phyloP scores from a whole-genome alignment of 1,140 invertebrate genomes.

The Magallana ariakensis region DNA sequence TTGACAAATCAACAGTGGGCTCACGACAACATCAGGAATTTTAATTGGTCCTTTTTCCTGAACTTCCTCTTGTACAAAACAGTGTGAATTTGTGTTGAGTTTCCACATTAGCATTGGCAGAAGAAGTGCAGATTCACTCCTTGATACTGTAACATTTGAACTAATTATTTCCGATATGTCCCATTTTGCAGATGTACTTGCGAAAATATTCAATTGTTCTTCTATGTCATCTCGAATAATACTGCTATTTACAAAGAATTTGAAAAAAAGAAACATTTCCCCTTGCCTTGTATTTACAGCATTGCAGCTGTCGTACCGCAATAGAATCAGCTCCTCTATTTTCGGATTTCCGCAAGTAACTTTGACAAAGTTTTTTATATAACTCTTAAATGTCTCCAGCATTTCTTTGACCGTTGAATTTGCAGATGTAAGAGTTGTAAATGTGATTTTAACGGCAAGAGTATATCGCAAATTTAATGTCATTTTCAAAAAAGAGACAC shows the following conservation, averaged over 20 bases:
- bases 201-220: background rate
- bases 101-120: background rate
- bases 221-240: background rate
- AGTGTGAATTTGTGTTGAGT: background rate
- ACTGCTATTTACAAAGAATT: background rate
- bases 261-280: background rate
- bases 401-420: conserved; percentile 1
- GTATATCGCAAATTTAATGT: background rate
- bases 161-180: too few species aligned
- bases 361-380: background rate
- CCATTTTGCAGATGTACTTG: background rate
- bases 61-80: background rate
- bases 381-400: background rate
- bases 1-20: background rate
- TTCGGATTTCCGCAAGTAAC: background rate
- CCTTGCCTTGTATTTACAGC: background rate
- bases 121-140: background rate
- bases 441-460: background rate
- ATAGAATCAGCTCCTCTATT: background rate
- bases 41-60: background rate
- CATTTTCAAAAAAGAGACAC: background rate
- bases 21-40: background rate
- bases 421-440: background rate
- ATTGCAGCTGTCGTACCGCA: background rate
- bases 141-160: background rate